Evolutionary conservation across 2,113 vertebrate genomes (phyloP), one percentile per base, ranked within the genome.

Genomic region (Limnothrissa miodon): DNA sequence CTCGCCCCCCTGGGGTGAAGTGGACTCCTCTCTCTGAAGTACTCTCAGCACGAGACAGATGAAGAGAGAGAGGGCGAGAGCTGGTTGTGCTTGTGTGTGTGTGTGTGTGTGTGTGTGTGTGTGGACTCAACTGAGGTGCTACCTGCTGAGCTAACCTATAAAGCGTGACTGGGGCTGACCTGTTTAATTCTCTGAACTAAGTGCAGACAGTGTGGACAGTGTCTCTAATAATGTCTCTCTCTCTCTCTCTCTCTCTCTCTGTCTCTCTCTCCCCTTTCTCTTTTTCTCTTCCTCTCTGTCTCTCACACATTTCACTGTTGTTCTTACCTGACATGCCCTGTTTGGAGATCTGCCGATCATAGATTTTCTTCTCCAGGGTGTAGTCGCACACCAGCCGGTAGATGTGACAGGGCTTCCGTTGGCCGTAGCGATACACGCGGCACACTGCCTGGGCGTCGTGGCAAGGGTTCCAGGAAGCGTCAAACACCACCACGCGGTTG

Each of bases 401-500:
- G 89, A 99, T 99, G 90, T 96, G 93, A 90, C 98, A 99, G 0
- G 97, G 96, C 88, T 99, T 99, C 93, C 90, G 97, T 93, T 99
- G 98, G 80, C 98, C 98, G 0, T 99, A 99, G 83, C 98, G 97
- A 89, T 99, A 99, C 79, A 99, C 97, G 3, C 98, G 93, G 80
- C 98, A 99, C 78, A 99, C 98, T 0, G 98, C 98, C 92, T 99
- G 98, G 29, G 98, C 98, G 0, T 99, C 98, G 0, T 99, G 98
- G 87, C 98, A 99, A 0, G 98, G 98, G 90, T 99, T 99, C 98
- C 98, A 99, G 44, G 98, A 99, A 53, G 98, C 98, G 1, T 99
- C 98, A 45, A 99, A 99, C 80, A 99, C 97, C 53, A 99, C 97
- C 36, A 99, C 98, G 1, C 98, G 96, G 90, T 98, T 99, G 53